phyloP scores from a whole-genome alignment of 2,113 vertebrate genomes.

The Saccopteryx bilineata region DNA sequence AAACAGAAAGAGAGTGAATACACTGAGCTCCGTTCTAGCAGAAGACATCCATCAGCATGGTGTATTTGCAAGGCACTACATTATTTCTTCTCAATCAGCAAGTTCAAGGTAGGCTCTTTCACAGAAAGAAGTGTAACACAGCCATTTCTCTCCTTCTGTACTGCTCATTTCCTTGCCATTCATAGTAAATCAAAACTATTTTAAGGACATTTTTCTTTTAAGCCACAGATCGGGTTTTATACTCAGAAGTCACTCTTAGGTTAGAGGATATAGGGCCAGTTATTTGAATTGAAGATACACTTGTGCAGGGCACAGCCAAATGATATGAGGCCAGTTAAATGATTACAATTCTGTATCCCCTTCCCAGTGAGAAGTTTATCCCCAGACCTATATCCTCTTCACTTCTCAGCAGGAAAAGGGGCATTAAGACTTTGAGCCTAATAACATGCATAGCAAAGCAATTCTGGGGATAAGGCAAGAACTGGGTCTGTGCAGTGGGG shows the following conservation, averaged over 20 bases:
- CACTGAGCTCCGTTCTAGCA: conserved; percentile 78
- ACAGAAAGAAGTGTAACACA: conserved; percentile 64
- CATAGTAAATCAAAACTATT: conserved; percentile 75
- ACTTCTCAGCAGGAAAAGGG: conserved; percentile 65
- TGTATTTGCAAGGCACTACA: conserved; percentile 66
- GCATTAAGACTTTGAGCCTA: conserved; percentile 73
- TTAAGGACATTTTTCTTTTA: conserved; percentile 77
- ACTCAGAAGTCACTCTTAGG: conserved; percentile 71
- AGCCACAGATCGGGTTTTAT: conserved; percentile 76
- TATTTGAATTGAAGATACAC: conserved; percentile 71
- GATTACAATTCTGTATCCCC: conserved; percentile 71
- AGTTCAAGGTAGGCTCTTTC: conserved; percentile 81
- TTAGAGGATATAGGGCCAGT: conserved; percentile 72
- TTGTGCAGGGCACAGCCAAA: conserved; percentile 74
- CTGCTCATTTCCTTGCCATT: conserved; percentile 60
- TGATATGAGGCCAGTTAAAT: conserved; percentile 62
- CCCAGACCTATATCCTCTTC: conserved; percentile 66
- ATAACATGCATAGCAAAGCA: conserved; percentile 78
- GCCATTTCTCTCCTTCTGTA: conserved; percentile 60
- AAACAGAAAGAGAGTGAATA: conserved; percentile 82
- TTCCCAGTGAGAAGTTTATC: conserved; percentile 77
- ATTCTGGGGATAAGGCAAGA: conserved; percentile 75
- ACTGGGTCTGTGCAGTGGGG: not conserved
- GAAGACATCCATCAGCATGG: conserved; percentile 77
- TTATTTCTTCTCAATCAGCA: conserved; percentile 83